Percentiles rank a stretch among this genome's conserved stretches.
These are phyloP conservation scores for Umimayanthus kanabou DNA, from an alignment of 92 coral and sea anemone species.

Conservation along the genomic window DNA sequence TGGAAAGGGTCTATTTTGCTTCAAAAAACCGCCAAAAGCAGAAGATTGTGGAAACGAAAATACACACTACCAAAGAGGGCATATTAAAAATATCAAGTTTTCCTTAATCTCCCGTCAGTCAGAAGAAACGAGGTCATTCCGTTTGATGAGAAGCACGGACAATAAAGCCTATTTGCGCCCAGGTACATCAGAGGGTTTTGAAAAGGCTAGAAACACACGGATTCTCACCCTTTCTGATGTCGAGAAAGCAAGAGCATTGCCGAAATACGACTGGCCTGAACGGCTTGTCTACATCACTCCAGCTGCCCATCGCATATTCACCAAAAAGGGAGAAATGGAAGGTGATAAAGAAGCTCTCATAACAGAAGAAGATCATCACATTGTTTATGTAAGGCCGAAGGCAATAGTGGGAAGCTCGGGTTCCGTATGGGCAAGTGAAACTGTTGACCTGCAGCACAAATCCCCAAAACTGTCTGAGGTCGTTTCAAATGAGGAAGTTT, in stretches of 20 bases:
- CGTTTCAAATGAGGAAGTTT: too few species aligned
- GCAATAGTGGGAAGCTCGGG: neutral
- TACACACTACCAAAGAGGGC: too few species aligned
- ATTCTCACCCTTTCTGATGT: slow-evolving; percentile 36
- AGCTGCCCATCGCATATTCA: too few species aligned
- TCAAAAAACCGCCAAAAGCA: slow-evolving; percentile 4
- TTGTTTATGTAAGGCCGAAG: too few species aligned
- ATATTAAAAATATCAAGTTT: slow-evolving; percentile 31
- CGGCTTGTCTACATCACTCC: too few species aligned
- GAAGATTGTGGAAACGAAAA: neutral
- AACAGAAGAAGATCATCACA: too few species aligned
- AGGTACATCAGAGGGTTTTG: slow-evolving; percentile 44
- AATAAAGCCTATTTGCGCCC: slow-evolving; percentile 47
- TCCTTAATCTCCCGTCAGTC: slow-evolving; percentile 23
- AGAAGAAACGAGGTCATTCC: too few species aligned
- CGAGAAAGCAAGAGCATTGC: slow-evolving; percentile 17
- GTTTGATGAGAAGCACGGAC: slow-evolving; percentile 49
- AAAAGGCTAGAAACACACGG: slow-evolving; percentile 5
- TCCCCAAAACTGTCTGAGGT: neutral
- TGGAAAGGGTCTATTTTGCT: neutral
- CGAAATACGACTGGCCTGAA: neutral
- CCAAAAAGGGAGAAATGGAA: too few species aligned
- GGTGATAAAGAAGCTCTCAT: too few species aligned
- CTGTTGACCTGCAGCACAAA: neutral
- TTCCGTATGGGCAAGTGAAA: neutral